Base-by-base conservation (phyloP, 2,797 vertebrate genomes). In the Botia almorhae region DNA sequence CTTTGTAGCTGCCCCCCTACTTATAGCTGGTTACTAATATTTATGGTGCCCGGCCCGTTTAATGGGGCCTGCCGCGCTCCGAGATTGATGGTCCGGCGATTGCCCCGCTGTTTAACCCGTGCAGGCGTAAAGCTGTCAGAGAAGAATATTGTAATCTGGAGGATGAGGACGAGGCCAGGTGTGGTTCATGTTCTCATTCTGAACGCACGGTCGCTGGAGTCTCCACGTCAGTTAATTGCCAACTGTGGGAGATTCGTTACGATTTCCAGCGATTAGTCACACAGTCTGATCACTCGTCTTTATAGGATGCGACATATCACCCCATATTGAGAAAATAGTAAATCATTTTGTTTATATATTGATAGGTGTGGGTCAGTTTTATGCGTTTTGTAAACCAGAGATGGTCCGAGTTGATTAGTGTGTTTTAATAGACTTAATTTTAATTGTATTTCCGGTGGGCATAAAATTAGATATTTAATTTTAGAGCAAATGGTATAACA, bases 11-110 rank as follows among this genome's bases (percentile, higher is more conserved):
- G 85, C 71, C 69, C 53, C 29, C 76, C 23, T 46, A 48, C 69
- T 84, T 82, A 86, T 83, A 88, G 87, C 84, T 89, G 86, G 92
- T 93, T 91, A 91, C 89, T 92, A 87, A 91, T 93, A 93, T 95
- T 95, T 95, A 94, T 95, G 92, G 89, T 91, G 86, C 82, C 60
- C 43, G 58, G 87, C 81, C 88, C 87, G 88, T 94, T 95, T 94
- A 92, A 92, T 89, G 83, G 82, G 78, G 82, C 86, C 87, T 85
- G 76, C 87, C 79, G 69, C 73, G 86, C 83, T 74, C 81, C 16
- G 23, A 93, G 92, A 94, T 94, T 85, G 88, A 94, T 93, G 85
- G 88, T 85, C 83, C 69, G 68, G 89, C 92, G 84, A 90, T 91
- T 93, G 89, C 90, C 92, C 90, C 85, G 43, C 76, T 43, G 74